A percentile compares a stretch with the other conserved stretches of the same genome.
Conservation (phyloP, 2,888 invertebrate species). For the Lepidocyrtinus sp. region DNA sequence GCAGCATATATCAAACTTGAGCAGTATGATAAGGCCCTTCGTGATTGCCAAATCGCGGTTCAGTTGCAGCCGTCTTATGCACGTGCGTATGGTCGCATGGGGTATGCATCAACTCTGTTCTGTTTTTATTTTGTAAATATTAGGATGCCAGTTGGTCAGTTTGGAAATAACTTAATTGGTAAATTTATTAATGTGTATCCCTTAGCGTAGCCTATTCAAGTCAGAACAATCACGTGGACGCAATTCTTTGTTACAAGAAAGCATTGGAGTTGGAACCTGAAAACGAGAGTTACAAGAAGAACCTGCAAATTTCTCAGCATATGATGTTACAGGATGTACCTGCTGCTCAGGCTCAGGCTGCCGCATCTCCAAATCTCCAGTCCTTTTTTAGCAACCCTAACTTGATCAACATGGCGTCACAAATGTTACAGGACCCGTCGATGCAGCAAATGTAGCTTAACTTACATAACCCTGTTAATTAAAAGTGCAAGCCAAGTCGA, state of each 20-base stretch:
- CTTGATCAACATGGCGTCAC: conserved; percentile 87
- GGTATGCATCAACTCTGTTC: conserved; percentile 74
- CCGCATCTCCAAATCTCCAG: conserved; percentile 72
- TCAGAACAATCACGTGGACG: conserved; percentile 86
- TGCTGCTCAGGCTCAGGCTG: conserved; percentile 58
- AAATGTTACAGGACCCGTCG: conserved; percentile 87
- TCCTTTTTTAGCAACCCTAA: conserved; percentile 85
- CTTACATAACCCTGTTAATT: not conserved
- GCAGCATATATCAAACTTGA: conserved; percentile 94
- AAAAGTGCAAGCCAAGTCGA: not conserved
- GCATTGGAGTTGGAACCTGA: conserved; percentile 93
- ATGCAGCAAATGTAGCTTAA: conserved; percentile 81
- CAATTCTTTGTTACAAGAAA: conserved; percentile 87
- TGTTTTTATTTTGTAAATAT: conserved; percentile 8
- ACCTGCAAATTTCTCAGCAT: conserved; percentile 77
- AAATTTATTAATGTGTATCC: conserved; percentile 32
- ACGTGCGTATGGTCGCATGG: conserved; percentile 95
- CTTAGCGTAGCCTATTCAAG: conserved; percentile 85
- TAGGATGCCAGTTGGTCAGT: not conserved
- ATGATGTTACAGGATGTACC: conserved; percentile 81
- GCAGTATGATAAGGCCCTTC: conserved; percentile 86
- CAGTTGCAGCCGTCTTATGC: conserved; percentile 91
- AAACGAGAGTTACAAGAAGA: conserved; percentile 91
- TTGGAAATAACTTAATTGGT: not conserved
- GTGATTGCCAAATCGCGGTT: conserved; percentile 92